These are phyloP conservation scores for Vipera ursinii DNA, from an alignment of 2,797 vertebrate genomes.

Conservation along the genomic window DNA sequence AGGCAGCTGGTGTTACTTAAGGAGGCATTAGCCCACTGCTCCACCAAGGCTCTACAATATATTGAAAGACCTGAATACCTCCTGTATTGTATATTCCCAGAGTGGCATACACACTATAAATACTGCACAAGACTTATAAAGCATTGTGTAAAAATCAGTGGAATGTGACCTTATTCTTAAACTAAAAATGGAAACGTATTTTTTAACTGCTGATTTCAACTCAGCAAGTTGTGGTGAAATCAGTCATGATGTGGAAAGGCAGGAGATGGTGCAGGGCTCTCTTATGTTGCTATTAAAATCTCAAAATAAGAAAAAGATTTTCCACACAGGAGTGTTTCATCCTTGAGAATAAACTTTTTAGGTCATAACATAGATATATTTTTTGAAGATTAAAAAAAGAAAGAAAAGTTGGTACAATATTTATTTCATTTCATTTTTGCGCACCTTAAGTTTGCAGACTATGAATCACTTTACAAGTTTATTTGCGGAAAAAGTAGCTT, in stretches of 20 bases:
- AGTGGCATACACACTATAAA: not conserved
- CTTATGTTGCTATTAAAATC: not conserved
- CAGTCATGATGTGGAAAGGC: not conserved
- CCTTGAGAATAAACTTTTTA: not conserved
- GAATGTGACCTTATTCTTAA: not conserved
- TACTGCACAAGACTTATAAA: not conserved
- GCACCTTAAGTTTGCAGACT: not conserved
- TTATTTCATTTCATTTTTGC: not conserved
- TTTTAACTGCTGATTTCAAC: slow-evolving; percentile 10
- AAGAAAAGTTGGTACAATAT: not conserved
- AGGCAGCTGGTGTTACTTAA: too few species aligned
- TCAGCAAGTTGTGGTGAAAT: slow-evolving; percentile 2
- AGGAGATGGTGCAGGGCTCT: not conserved
- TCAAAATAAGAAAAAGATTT: slow-evolving; percentile 2
- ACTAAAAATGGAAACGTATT: slow-evolving; percentile 19
- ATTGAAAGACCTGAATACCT: not conserved
- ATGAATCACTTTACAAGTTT: not conserved
- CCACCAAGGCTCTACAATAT: not conserved
- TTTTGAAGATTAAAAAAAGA: not conserved
- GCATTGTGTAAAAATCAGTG: not conserved
- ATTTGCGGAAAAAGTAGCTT: too few species aligned
- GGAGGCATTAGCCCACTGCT: too few species aligned
- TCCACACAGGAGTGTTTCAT: not conserved
- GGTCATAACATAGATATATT: not conserved
- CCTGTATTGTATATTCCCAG: not conserved